These are phyloP conservation scores for Hystrix brachyura DNA, from an alignment of 2,113 vertebrate species.

Conservation along the genomic window DNA sequence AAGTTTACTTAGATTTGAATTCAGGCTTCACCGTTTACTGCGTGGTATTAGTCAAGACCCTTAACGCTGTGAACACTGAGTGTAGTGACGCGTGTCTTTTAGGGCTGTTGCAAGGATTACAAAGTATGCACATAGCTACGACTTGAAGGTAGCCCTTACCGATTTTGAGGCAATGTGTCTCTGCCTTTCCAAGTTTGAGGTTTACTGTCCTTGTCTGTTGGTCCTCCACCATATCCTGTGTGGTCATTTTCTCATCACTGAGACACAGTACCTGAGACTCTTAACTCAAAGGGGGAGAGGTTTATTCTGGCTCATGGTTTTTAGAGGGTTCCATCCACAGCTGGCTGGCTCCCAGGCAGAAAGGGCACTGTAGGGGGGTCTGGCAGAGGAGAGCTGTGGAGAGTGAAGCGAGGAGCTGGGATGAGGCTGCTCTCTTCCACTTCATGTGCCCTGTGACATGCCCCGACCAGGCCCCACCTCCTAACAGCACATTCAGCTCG, in stretches of 20 bases:
- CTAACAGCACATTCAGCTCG: not conserved
- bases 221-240: not conserved
- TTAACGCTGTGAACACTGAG: not conserved
- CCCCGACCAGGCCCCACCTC: not conserved
- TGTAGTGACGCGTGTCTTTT: not conserved
- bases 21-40: not conserved
- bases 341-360: not conserved
- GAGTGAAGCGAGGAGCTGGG: not conserved
- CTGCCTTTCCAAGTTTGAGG: not conserved
- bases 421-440: not conserved
- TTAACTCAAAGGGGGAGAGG: not conserved
- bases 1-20: constrained; percentile 30
- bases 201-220: not conserved
- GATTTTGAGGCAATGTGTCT: not conserved
- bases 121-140: not conserved
- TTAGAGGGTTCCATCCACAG: not conserved
- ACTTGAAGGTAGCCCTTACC: not conserved
- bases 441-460: too few species aligned
- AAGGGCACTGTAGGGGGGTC: not conserved
- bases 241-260: not conserved
- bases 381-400: not conserved
- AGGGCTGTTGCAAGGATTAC: constrained; percentile 13
- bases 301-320: not conserved
- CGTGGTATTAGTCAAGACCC: not conserved
- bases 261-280: too few species aligned